Conservation (phyloP, 2,888 invertebrate species). For the Ischnura elegans region DNA sequence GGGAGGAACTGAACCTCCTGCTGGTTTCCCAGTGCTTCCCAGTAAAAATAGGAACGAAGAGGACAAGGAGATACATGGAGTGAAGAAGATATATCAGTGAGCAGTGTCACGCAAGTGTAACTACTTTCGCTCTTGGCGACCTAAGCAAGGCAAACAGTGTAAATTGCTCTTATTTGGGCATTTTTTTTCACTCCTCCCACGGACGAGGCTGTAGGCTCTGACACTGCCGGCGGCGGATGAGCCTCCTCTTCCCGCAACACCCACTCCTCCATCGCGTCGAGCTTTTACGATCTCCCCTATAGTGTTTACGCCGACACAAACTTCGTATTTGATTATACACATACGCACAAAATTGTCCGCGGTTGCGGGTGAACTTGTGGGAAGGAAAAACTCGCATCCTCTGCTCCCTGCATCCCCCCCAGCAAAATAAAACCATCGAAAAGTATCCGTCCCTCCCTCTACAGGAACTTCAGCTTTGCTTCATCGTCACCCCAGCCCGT, state of each 20-base stretch:
- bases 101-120: neutral
- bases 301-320: neutral
- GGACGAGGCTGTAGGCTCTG: neutral
- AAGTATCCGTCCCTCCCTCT: neutral
- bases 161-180: neutral
- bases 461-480: too few relatives aligned
- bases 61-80: neutral
- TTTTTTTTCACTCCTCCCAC: neutral
- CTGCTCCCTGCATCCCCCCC: neutral
- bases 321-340: neutral
- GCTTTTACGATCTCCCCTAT: neutral
- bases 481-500: too few relatives aligned
- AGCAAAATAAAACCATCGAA: neutral
- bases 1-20: neutral
- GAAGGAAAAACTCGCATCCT: neutral
- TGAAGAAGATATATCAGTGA: neutral
- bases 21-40: neutral
- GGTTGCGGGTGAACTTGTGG: constrained; percentile 5
- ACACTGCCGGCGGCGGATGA: neutral
- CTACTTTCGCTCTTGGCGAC: neutral
- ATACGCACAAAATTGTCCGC: neutral
- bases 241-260: neutral
- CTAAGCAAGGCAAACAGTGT: neutral
- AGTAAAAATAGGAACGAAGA: neutral
- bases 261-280: neutral